Evolutionary conservation across 2,113 vertebrate genomes (phyloP).

Genomic region (Ardeotis arabs): DNA sequence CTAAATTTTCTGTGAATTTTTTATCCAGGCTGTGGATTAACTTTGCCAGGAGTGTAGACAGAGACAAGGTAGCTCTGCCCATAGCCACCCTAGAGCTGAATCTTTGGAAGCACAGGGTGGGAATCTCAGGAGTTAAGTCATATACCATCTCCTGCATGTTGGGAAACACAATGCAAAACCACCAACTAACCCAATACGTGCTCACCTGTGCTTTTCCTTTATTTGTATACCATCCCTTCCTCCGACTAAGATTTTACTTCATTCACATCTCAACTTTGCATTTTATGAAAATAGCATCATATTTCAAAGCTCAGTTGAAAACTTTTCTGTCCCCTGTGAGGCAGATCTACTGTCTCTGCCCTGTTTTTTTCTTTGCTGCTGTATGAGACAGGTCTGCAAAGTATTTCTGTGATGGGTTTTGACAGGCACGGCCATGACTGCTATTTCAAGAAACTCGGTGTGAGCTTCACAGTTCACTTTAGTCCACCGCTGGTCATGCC

Average conservation of each 20-base stretch:
- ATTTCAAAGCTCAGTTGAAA: slow-evolving; percentile 30
- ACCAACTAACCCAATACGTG: accelerated
- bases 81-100: background rate
- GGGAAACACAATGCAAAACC: background rate
- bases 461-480: background rate
- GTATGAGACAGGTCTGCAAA: background rate
- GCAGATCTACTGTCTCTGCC: background rate
- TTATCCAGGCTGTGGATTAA: background rate
- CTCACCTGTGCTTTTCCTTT: background rate
- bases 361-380: background rate
- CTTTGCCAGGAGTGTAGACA: background rate
- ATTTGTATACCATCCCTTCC: background rate
- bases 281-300: background rate
- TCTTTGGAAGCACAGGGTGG: background rate
- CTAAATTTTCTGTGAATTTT: background rate
- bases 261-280: background rate
- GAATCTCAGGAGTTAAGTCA: background rate
- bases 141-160: background rate
- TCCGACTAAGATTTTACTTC: background rate
- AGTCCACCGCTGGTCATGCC: accelerated
- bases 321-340: background rate
- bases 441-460: background rate
- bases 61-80: background rate
- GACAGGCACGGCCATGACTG: background rate
- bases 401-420: background rate